A percentile compares a stretch with the other conserved stretches of the same genome.
These are phyloP conservation scores for Cybosia mesomella DNA, from an alignment of 2,888 invertebrate species.

Conservation along the genomic window DNA sequence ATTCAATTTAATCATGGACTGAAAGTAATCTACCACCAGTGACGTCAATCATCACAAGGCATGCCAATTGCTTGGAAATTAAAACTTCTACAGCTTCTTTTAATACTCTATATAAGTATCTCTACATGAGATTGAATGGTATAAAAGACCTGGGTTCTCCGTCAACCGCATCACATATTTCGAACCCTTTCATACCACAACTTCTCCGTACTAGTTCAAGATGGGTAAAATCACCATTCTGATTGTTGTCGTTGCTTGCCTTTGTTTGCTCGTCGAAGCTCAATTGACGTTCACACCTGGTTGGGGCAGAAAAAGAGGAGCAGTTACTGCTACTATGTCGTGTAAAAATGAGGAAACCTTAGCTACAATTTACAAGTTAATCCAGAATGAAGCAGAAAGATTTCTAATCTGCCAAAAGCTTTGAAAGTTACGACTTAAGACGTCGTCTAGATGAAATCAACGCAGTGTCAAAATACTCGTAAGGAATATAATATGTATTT, in stretches of 20 bases:
- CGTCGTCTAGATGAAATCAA: background rate
- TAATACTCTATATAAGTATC: background rate
- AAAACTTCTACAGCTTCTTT: constrained; percentile 34
- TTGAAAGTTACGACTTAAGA: constrained; percentile 47
- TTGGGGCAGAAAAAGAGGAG: constrained; percentile 81
- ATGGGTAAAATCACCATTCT: constrained; percentile 67
- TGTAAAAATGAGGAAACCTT: constrained; percentile 75
- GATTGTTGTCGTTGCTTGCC: constrained; percentile 64
- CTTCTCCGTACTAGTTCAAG: constrained; percentile 30
- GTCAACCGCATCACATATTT: constrained; percentile 24
- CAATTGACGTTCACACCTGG: constrained; percentile 87
- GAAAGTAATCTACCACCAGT: constrained; percentile 7
- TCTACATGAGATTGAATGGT: background rate
- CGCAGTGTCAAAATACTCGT: background rate
- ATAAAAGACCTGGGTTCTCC: constrained; percentile 30
- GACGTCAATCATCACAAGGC: constrained; percentile 10
- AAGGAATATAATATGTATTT: background rate
- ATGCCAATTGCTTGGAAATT: constrained; percentile 34
- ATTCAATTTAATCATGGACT: constrained; percentile 6
- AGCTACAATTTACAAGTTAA: constrained; percentile 71
- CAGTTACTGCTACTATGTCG: constrained; percentile 55
- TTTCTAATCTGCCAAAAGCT: constrained; percentile 77
- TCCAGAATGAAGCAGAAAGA: constrained; percentile 81
- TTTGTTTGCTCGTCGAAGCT: constrained; percentile 67
- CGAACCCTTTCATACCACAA: background rate